Percentiles rank a stretch among this genome's conserved stretches.
These are phyloP conservation scores for Nomada ruficornis DNA, from an alignment of 2,888 invertebrate genomes.

Conservation along the genomic window DNA sequence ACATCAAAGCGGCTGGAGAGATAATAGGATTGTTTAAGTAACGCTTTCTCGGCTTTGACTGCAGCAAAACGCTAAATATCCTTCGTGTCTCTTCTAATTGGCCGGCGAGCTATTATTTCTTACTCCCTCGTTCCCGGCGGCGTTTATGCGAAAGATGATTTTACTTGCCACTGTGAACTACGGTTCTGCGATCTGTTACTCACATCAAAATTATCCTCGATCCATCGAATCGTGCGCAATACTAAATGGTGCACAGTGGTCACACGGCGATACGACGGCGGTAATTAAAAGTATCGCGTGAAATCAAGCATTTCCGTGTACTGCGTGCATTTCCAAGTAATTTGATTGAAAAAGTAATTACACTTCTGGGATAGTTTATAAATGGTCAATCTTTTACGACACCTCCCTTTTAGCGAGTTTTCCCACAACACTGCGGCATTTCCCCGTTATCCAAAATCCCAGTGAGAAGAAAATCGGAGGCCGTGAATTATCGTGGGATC, in stretches of 20 bases:
- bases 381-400: background rate
- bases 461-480: constrained; percentile 7
- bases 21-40: constrained; percentile 56
- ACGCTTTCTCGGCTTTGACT: constrained; percentile 43
- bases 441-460: background rate
- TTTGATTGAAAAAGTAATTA: too few species aligned
- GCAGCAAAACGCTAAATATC: constrained; percentile 1
- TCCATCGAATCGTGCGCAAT: too few species aligned
- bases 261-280: too few species aligned
- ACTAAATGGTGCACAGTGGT: too few species aligned
- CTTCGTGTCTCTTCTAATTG: constrained; percentile 39
- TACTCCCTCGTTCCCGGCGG: background rate
- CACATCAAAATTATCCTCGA: too few species aligned
- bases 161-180: background rate
- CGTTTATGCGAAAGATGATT: constrained; percentile 7
- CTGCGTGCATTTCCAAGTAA: too few species aligned
- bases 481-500: constrained; percentile 47
- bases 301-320: too few species aligned
- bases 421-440: background rate
- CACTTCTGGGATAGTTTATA: too few species aligned
- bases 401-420: background rate
- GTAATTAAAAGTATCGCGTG: too few species aligned
- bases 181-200: too few species aligned
- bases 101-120: constrained; percentile 32
- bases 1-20: constrained; percentile 50